Percentiles rank a stretch among this genome's conserved stretches.
These are phyloP conservation scores for Enteromius paludinosus DNA, from an alignment of 2,797 vertebrate species.

Conservation along the genomic window DNA sequence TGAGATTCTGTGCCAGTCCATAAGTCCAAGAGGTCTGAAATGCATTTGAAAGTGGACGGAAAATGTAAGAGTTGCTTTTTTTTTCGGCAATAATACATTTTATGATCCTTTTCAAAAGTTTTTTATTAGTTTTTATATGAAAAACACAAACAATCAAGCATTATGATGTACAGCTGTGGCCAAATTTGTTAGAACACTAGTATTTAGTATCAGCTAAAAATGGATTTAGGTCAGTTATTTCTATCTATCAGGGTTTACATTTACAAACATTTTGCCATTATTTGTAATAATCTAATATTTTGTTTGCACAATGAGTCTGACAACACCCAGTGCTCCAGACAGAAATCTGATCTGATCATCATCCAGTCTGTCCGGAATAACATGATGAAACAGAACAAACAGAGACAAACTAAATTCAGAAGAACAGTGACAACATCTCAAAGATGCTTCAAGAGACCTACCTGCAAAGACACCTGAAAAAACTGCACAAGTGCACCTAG, in stretches of 20 bases:
- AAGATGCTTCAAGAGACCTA: background rate
- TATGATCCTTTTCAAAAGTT: background rate
- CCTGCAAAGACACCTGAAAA: background rate
- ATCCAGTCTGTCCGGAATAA: no score
- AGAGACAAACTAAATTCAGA: background rate
- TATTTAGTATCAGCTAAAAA: background rate
- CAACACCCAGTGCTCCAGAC: no score
- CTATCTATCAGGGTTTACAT: background rate
- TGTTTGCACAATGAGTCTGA: no score
- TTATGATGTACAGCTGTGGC: background rate
- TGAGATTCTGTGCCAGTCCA: background rate
- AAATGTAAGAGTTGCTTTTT: background rate
- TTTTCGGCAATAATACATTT: background rate
- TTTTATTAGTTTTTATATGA: background rate
- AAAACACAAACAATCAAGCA: background rate
- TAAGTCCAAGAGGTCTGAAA: background rate
- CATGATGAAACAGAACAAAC: no score
- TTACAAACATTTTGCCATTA: no score
- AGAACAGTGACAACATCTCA: background rate
- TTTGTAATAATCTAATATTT: background rate
- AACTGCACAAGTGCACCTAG: background rate
- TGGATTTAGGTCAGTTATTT: background rate
- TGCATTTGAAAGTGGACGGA: background rate
- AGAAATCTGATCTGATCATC: no score
- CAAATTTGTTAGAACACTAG: no score